Percentiles rank a stretch among this genome's conserved stretches.
These are phyloP conservation scores for Penaeus indicus DNA, from an alignment of 1,140 invertebrate genomes.

Conservation along the genomic window DNA sequence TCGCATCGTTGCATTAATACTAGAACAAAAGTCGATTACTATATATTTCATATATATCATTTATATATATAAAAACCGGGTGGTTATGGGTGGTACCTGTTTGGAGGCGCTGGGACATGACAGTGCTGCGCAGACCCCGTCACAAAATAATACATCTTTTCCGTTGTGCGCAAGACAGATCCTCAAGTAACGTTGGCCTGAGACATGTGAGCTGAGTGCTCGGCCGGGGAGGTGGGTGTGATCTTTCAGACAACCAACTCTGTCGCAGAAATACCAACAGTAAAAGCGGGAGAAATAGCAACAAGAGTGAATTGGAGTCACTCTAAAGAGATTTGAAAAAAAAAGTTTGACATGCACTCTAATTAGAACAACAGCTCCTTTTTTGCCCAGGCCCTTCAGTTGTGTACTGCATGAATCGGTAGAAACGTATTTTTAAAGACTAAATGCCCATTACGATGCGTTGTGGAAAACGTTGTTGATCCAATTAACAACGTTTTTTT, in stretches of 20 bases:
- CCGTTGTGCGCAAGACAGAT: no score
- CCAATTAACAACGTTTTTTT: constrained; percentile 45
- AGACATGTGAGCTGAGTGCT: no score
- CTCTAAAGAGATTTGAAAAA: no score
- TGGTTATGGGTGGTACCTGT: constrained; percentile 63
- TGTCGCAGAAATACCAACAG: no score
- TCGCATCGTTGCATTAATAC: constrained; percentile 55
- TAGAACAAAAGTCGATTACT: constrained; percentile 62
- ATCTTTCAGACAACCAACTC: no score
- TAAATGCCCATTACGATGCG: constrained; percentile 62
- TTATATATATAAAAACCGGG: constrained; percentile 53
- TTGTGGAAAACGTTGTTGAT: constrained; percentile 33
- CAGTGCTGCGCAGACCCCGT: constrained; percentile 32
- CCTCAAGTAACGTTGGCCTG: no score
- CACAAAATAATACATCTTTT: not conserved
- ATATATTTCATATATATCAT: constrained; percentile 58
- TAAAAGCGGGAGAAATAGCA: no score
- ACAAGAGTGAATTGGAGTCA: no score
- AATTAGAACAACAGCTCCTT: constrained; percentile 51
- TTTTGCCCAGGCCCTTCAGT: constrained; percentile 49
- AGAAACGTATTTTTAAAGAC: constrained; percentile 50
- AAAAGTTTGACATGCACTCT: constrained; percentile 32
- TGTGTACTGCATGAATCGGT: constrained; percentile 55
- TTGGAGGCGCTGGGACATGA: constrained; percentile 56
- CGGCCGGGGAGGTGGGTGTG: no score